Conservation (phyloP, 2,888 invertebrate genomes). For the Acleris literana region DNA sequence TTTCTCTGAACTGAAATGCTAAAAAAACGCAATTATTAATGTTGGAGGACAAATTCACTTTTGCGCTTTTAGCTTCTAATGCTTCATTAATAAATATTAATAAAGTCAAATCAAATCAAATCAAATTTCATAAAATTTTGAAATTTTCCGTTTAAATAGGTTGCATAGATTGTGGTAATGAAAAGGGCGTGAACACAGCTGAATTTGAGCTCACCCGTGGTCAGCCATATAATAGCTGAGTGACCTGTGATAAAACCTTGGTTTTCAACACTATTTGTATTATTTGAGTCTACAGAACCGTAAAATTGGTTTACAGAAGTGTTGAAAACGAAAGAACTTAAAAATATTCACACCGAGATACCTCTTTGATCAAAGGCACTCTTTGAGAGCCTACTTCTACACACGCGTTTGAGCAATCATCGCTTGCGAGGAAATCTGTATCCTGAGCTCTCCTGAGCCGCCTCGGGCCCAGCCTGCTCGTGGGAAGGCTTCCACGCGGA, state of each 20-base stretch:
- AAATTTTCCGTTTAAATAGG: too few relatives aligned
- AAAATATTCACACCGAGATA: slow-evolving; percentile 53
- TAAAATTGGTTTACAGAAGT: slow-evolving; percentile 1
- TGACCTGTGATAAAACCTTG: background rate
- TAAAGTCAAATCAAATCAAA: too few relatives aligned
- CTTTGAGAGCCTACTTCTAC: slow-evolving; percentile 47
- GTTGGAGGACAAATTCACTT: too few relatives aligned
- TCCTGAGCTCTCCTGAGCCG: slow-evolving; percentile 46
- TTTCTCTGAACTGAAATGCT: too few relatives aligned
- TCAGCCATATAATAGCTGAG: too few relatives aligned
- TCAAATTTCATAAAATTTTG: too few relatives aligned
- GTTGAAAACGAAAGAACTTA: slow-evolving; percentile 49
- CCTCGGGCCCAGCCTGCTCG: slow-evolving; percentile 16
- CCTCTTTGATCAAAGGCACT: slow-evolving; percentile 57
- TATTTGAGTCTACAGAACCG: background rate
- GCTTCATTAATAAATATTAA: too few relatives aligned
- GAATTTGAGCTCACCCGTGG: too few relatives aligned
- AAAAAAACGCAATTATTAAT: too few relatives aligned
- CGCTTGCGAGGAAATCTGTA: slow-evolving; percentile 54
- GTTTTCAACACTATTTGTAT: background rate
- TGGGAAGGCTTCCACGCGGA: slow-evolving; percentile 39
- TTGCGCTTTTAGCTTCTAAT: too few relatives aligned
- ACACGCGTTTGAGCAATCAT: slow-evolving; percentile 67
- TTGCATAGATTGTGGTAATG: too few relatives aligned
- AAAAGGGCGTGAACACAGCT: too few relatives aligned